phyloP scores from a whole-genome alignment of 1,140 invertebrate genomes.

The Daktulosphaira vitifoliae region DNA sequence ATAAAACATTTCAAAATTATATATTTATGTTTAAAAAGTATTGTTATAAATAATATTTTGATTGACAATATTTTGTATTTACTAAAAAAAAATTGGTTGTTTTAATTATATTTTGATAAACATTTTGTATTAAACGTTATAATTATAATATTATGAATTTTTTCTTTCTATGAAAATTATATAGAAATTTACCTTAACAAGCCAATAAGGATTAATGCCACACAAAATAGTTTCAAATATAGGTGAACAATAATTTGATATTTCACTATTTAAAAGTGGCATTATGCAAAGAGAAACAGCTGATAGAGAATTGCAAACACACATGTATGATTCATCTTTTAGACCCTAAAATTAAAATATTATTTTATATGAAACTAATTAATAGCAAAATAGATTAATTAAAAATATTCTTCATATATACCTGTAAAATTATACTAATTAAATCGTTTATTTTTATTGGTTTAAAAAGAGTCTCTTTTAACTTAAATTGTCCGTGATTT shows the following conservation, averaged over 20 bases:
- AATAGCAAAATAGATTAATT: not conserved
- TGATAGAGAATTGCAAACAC: constrained; percentile 25
- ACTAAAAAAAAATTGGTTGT: too few species aligned
- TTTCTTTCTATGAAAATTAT: too few species aligned
- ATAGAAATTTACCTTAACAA: constrained; percentile 37
- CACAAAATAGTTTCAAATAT: constrained; percentile 18
- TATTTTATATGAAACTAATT: not conserved
- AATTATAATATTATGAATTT: too few species aligned
- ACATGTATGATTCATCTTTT: constrained; percentile 27
- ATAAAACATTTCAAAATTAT: too few species aligned
- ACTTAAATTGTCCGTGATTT: constrained; percentile 39
- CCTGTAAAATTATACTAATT: constrained; percentile 31
- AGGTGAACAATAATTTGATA: constrained; percentile 38
- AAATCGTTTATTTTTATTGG: constrained; percentile 16
- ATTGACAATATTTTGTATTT: too few species aligned
- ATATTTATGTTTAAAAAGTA: too few species aligned
- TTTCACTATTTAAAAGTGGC: constrained; percentile 26
- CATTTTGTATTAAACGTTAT: too few species aligned
- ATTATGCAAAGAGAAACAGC: constrained; percentile 26
- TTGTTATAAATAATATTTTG: too few species aligned
- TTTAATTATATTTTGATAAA: too few species aligned
- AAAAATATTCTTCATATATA: not conserved
- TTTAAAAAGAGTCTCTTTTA: not conserved
- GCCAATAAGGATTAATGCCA: constrained; percentile 22
- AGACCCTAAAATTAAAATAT: constrained; percentile 33